Percentiles rank a stretch among this genome's conserved stretches.
Conservation (phyloP, 1,140 invertebrate species). For the Eufriesea mexicana region DNA sequence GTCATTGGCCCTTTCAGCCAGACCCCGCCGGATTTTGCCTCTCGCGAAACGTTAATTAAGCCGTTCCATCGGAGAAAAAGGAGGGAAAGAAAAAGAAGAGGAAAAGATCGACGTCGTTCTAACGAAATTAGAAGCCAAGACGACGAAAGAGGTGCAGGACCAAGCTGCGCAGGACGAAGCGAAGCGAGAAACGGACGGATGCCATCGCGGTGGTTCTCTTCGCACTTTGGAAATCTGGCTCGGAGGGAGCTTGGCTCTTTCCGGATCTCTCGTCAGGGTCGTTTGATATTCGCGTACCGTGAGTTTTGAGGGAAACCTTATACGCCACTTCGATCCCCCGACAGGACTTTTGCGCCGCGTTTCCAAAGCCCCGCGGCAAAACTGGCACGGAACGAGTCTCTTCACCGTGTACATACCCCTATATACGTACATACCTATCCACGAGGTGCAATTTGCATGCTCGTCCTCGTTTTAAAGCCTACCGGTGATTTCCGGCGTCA, state of each 20-base stretch:
- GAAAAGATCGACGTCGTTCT: conserved; percentile 13
- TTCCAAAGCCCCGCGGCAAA: conserved; percentile 57
- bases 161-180: conserved; percentile 17
- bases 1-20: no score
- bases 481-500: conserved; percentile 52
- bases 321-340: conserved; percentile 52
- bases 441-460: conserved; percentile 61
- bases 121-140: conserved; percentile 8
- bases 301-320: conserved; percentile 56
- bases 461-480: conserved; percentile 59
- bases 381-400: conserved; percentile 57
- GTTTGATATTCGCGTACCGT: conserved; percentile 61
- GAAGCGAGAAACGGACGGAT: neutral
- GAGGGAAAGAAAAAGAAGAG: neutral
- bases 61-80: neutral
- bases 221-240: conserved; percentile 54
- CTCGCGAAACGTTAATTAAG: conserved; percentile 1
- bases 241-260: conserved; percentile 42
- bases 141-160: neutral
- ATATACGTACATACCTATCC: conserved; percentile 15
- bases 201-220: conserved; percentile 12
- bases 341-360: conserved; percentile 55
- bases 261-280: conserved; percentile 51
- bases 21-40: no score
- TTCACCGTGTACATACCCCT: conserved; percentile 38